These are phyloP conservation scores for Papilio helenus DNA, from an alignment of 1,140 invertebrate genomes.

Conservation along the genomic window DNA sequence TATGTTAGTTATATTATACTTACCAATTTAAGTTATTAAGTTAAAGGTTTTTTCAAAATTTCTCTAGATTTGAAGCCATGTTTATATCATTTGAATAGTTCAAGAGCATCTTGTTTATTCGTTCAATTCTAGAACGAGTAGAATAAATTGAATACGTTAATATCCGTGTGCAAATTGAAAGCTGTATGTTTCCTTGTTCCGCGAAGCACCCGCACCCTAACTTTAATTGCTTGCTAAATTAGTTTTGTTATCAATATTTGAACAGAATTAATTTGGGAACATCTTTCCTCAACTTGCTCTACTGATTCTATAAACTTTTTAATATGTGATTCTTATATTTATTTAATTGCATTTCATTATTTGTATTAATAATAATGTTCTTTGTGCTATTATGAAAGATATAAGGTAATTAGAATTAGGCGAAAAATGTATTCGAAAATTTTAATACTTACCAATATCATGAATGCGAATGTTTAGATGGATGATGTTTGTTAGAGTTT, in stretches of 20 bases:
- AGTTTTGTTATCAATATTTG: constrained; percentile 26
- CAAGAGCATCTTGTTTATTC: neutral
- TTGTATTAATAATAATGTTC: too few relatives aligned
- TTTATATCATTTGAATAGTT: too few relatives aligned
- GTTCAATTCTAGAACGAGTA: neutral
- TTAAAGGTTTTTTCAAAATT: neutral
- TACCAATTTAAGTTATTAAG: too few relatives aligned
- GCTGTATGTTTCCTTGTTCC: constrained; percentile 5
- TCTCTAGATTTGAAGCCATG: neutral
- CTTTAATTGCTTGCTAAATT: constrained; percentile 22
- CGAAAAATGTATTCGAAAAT: too few relatives aligned
- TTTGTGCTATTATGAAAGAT: too few relatives aligned
- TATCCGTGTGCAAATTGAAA: constrained; percentile 7
- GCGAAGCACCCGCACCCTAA: constrained; percentile 10
- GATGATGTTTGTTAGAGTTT: too few relatives aligned
- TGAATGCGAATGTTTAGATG: too few relatives aligned
- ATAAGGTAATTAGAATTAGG: too few relatives aligned
- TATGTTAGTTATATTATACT: too few relatives aligned
- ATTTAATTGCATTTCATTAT: too few relatives aligned
- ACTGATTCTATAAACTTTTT: neutral
- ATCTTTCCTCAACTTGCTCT: neutral
- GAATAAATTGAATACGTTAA: constrained; percentile 1
- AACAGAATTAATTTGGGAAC: constrained; percentile 13
- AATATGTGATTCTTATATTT: too few relatives aligned
- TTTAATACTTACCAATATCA: too few relatives aligned